phyloP scores from a whole-genome alignment of 2,797 vertebrate species.

The Lepilemur septentrionalis region DNA sequence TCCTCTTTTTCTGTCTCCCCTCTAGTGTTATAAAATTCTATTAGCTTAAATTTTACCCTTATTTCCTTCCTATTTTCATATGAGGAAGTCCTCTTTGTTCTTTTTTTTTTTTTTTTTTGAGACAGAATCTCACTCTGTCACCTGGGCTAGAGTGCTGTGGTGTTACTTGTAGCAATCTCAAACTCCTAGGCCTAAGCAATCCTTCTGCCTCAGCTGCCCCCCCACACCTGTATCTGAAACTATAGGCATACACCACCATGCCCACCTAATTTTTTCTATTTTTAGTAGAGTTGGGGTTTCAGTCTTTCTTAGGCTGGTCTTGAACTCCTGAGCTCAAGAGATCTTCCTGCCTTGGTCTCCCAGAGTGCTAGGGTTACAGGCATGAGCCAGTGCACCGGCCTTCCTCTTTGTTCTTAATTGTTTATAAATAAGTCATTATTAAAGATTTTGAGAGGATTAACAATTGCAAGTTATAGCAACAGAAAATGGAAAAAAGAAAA shows the following conservation, averaged over 20 bases:
- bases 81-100: background rate
- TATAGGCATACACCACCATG: background rate
- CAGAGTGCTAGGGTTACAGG: too few species aligned
- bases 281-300: background rate
- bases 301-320: background rate
- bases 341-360: too few species aligned
- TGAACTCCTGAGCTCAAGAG: background rate
- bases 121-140: background rate
- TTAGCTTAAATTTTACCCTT: slow-evolving; percentile 26
- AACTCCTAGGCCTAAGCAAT: background rate
- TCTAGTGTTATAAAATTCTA: background rate
- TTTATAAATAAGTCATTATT: background rate
- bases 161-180: background rate
- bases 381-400: rapidly evolving
- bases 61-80: slow-evolving; percentile 25
- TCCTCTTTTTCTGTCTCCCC: background rate
- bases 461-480: background rate
- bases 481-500: background rate
- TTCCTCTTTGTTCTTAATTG: slow-evolving; percentile 5
- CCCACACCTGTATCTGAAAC: background rate
- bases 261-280: background rate
- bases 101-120: background rate
- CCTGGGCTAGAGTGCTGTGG: background rate
- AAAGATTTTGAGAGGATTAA: slow-evolving; percentile 41
- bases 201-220: background rate